phyloP scores from a whole-genome alignment of 64 coral and sea anemone species.

The Actinia equina region DNA sequence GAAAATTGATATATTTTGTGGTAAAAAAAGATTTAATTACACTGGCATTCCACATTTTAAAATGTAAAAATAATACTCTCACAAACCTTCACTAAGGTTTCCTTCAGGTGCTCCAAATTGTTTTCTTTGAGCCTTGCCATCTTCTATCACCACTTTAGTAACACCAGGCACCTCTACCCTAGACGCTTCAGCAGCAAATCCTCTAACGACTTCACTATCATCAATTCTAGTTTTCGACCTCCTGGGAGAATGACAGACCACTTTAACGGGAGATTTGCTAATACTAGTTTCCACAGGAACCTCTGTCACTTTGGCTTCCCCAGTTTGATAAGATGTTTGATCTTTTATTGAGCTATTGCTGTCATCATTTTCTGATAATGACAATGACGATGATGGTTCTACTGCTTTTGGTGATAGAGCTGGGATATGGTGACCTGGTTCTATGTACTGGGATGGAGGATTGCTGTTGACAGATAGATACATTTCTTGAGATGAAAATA shows the following conservation, averaged over 20 bases:
- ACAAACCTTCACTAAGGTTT: conserved; percentile 18
- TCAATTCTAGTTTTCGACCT: conserved; percentile 11
- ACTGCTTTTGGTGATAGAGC: conserved; percentile 6
- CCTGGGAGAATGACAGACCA: conserved; percentile 81
- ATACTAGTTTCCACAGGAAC: conserved; percentile 78
- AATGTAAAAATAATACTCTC: neutral
- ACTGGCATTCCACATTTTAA: too few relatives aligned
- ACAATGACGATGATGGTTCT: conserved; percentile 21
- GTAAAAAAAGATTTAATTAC: too few relatives aligned
- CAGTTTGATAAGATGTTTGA: neutral
- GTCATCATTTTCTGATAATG: conserved; percentile 38
- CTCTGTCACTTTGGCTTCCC: conserved; percentile 44
- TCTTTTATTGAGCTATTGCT: neutral
- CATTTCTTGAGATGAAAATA: neutral
- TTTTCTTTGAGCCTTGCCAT: neutral
- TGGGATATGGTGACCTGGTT: neutral
- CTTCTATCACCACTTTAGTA: conserved; percentile 6
- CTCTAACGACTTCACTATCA: conserved; percentile 5
- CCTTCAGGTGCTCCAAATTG: neutral
- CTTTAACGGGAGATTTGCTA: conserved; percentile 72
- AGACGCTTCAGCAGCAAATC: conserved; percentile 39
- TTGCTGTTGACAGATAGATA: neutral
- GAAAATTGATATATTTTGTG: too few relatives aligned
- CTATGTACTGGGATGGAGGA: neutral
- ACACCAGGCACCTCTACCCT: conserved; percentile 64